phyloP scores from a whole-genome alignment of 1,140 invertebrate genomes.

The Coptotermes formosanus region DNA sequence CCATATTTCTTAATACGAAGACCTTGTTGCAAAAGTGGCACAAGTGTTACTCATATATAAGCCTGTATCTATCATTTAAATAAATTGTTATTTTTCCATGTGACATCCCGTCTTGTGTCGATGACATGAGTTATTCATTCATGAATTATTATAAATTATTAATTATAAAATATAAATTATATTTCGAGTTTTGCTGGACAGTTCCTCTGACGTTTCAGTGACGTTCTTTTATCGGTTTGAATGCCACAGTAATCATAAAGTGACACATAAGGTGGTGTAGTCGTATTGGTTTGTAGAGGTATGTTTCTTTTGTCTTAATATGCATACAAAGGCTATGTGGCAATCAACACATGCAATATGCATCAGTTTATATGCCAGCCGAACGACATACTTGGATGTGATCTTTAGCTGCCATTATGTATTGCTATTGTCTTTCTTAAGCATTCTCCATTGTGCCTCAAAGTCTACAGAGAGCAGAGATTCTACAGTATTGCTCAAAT shows the following conservation, averaged over 20 bases:
- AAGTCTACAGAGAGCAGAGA: background rate
- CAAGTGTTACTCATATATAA: background rate
- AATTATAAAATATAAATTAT: too few species aligned
- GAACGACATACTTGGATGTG: background rate
- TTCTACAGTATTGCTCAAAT: background rate
- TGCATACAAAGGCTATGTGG: background rate
- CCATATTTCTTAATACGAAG: conserved; percentile 23
- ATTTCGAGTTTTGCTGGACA: too few species aligned
- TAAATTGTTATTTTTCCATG: too few species aligned
- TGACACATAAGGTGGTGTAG: too few species aligned
- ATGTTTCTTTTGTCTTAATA: background rate
- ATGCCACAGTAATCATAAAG: too few species aligned
- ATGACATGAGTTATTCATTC: too few species aligned
- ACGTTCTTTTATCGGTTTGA: too few species aligned
- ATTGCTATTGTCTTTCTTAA: background rate
- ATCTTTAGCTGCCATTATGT: background rate
- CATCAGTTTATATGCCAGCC: background rate
- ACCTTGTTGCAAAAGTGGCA: background rate
- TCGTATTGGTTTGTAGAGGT: background rate
- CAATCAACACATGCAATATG: background rate
- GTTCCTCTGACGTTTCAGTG: too few species aligned
- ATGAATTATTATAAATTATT: too few species aligned
- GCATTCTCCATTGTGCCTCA: background rate
- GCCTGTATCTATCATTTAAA: too few species aligned
- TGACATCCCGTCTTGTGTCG: too few species aligned